phyloP scores from a whole-genome alignment of 2,113 vertebrate genomes.

The Sus scrofa region DNA sequence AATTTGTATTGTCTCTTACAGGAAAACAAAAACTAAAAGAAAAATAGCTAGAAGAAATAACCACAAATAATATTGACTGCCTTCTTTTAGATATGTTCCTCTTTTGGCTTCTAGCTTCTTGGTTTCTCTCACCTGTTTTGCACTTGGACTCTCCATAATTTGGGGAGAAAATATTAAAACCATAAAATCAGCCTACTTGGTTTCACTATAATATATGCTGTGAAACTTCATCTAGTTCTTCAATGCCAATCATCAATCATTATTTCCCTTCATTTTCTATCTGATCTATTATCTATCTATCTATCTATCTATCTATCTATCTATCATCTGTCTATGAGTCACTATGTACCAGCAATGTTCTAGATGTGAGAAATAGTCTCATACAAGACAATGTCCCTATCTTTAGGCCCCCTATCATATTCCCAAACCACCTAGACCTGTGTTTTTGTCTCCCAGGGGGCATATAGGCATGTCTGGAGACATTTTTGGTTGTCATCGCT shows the following conservation, averaged over 20 bases:
- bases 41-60: neutral
- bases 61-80: neutral
- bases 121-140: neutral
- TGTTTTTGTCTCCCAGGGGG: neutral
- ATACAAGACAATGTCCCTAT: neutral
- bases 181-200: neutral
- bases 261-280: slow-evolving; percentile 3
- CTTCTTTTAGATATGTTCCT: neutral
- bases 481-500: neutral
- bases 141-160: neutral
- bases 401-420: neutral
- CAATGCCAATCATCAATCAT: neutral
- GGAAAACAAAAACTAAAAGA: neutral
- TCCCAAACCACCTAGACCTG: neutral
- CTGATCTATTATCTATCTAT: neutral
- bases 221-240: neutral
- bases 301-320: neutral
- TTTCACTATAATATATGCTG: neutral
- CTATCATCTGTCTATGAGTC: neutral
- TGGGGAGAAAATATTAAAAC: slow-evolving; percentile 28
- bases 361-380: slow-evolving; percentile 30
- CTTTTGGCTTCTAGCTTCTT: slow-evolving; percentile 6
- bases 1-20: neutral
- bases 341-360: neutral
- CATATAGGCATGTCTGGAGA: neutral